phyloP scores from a whole-genome alignment of 2,113 vertebrate genomes.

The Chloropsis cyanopogon region DNA sequence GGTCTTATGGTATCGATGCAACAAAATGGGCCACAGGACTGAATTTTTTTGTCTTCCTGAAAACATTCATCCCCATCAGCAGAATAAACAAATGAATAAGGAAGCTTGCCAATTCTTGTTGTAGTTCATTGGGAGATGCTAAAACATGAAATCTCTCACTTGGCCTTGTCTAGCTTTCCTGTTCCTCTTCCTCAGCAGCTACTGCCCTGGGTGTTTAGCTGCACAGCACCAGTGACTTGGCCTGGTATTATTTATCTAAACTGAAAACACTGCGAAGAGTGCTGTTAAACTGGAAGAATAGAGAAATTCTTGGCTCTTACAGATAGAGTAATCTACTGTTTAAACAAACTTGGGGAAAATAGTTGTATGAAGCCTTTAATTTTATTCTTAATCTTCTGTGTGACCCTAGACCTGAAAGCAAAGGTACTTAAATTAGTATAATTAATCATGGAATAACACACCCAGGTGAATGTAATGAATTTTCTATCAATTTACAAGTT shows the following conservation, averaged over 20 bases:
- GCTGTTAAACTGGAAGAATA: neutral
- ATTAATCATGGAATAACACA: neutral
- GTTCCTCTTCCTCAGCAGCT: neutral
- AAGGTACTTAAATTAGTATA: neutral
- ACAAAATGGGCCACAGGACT: neutral
- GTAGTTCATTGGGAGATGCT: neutral
- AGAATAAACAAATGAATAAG: neutral
- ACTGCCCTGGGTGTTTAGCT: neutral
- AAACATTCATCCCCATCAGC: neutral
- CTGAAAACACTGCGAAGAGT: neutral
- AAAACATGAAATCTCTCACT: neutral
- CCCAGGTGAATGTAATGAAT: neutral
- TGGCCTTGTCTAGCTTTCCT: neutral
- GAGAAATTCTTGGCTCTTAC: neutral
- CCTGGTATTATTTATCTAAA: neutral
- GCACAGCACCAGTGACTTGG: neutral
- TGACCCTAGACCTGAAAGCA: neutral
- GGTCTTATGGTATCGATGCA: neutral
- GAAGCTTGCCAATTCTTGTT: neutral
- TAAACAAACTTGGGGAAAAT: neutral
- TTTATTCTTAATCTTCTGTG: neutral
- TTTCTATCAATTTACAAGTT: conserved; percentile 1
- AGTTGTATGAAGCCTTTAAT: neutral
- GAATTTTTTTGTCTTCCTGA: neutral
- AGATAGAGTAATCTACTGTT: neutral